Base-by-base conservation (phyloP, 2,888 invertebrate genomes). In the Acleris emargana region DNA sequence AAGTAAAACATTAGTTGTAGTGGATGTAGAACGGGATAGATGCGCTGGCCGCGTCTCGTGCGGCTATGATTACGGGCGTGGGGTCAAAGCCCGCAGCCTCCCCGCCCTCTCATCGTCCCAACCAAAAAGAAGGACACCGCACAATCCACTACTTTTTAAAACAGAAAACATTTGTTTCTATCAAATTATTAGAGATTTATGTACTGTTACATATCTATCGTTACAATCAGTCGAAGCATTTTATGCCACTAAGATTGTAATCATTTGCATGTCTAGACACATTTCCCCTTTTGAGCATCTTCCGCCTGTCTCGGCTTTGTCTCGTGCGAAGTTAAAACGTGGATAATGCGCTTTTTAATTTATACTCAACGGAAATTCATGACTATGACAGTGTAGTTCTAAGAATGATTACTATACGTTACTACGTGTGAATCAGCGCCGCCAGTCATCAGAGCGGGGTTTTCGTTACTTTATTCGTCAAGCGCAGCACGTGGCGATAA, bases 401-500 rank as follows among this genome's bases (percentile, higher is more conserved):
- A 9, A 52, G 64, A 68, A 69, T 67, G 58, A 66, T 71, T 84
- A 80, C 83, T 71, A 61, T 68, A 82, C 81, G 82, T 66, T 71
- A 73, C 72, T 74, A 75, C 73, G 70, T 69, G 72, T 85, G 83
- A 84, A 73, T 84, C 83, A 84, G 68, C 63, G 55, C 68, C 72
- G 68, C 73, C 38, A 57, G 54, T 66, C 64, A 57, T 61, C 43
- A 22, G 20, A 49, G 43, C 45, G 60, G 60, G 59, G 52, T 47
- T 57, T 58, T 47, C 64, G 68, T 77, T 75, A 71, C 66, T 59
- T 17, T 69, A 64, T 79, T 84, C 74, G 66, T 72, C 78, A 86
- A 74, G 73, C 86, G 64, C 78, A 80, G 76, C 86, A 86, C 87
- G 86, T 83, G 79, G 78, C 76, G 79, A 83, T 83, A 84, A 80